Evolutionary conservation across 2,888 invertebrate species (phyloP).

Genomic region (Agonum fuliginosum): DNA sequence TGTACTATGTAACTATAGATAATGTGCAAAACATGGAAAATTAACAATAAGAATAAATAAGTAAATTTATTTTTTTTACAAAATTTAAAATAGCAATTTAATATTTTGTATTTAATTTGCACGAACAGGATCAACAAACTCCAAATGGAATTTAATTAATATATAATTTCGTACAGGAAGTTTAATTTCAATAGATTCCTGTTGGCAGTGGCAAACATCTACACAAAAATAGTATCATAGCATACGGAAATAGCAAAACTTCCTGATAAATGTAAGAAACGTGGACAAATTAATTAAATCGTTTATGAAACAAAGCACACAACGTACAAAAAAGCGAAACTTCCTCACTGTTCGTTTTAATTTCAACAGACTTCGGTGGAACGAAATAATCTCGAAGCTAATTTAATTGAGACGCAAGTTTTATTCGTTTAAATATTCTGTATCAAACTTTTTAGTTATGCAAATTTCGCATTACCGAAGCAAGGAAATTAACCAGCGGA

Average conservation of each 20-base stretch:
- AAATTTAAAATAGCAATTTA: too few species aligned
- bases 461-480: conserved; percentile 51
- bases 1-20: too few species aligned
- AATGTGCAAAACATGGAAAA: too few species aligned
- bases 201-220: too few species aligned
- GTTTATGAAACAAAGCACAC: conserved; percentile 33
- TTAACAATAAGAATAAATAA: too few species aligned
- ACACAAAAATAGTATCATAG: too few species aligned
- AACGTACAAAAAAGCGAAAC: conserved; percentile 16
- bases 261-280: conserved; percentile 20
- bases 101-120: too few species aligned
- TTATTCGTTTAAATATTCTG: conserved; percentile 57
- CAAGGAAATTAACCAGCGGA: conserved; percentile 53
- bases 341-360: conserved; percentile 32
- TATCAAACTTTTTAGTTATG: conserved; percentile 58
- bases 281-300: conserved; percentile 25
- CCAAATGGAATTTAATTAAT: too few species aligned
- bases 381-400: conserved; percentile 57
- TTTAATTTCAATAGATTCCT: too few species aligned
- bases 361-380: conserved; percentile 39
- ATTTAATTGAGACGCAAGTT: conserved; percentile 57
- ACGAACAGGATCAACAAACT: too few species aligned
- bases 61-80: too few species aligned
- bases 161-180: too few species aligned
- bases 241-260: conserved; percentile 15